A percentile compares a stretch with the other conserved stretches of the same genome.
Evolutionary conservation across 1,140 invertebrate species (phyloP).

Genomic region (Uloborus diversus): DNA sequence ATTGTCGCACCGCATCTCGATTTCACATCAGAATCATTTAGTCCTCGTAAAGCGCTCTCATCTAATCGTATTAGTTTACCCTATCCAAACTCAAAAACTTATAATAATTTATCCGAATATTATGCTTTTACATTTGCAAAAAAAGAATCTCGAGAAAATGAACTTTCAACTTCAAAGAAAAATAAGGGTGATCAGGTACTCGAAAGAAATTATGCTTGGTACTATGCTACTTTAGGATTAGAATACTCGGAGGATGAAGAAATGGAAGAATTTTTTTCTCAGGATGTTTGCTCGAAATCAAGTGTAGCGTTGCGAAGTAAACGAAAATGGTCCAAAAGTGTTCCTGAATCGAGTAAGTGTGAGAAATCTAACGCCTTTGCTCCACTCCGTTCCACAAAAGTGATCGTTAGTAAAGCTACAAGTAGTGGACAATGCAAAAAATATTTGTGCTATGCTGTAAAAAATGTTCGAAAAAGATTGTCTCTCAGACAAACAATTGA

Average conservation of each 20-base stretch:
- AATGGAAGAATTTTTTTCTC: too few species aligned
- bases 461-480: too few species aligned
- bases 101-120: conserved; percentile 44
- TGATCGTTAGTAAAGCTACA: too few species aligned
- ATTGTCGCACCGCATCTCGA: background rate
- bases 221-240: conserved; percentile 20
- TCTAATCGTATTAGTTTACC: background rate
- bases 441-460: too few species aligned
- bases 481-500: too few species aligned
- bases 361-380: too few species aligned
- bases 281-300: too few species aligned
- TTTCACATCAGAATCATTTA: conserved; percentile 21
- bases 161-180: background rate
- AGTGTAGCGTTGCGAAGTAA: too few species aligned
- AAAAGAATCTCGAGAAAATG: background rate
- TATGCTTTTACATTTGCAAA: conserved; percentile 20
- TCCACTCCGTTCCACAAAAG: too few species aligned
- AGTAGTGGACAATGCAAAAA: too few species aligned
- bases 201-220: conserved; percentile 29
- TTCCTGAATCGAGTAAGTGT: too few species aligned
- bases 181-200: background rate
- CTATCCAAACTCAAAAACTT: conserved; percentile 29
- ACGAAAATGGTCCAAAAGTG: too few species aligned
- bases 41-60: conserved; percentile 1
- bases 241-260: background rate